phyloP scores from a whole-genome alignment of 1,140 invertebrate species.

The Helicoverpa armigera region DNA sequence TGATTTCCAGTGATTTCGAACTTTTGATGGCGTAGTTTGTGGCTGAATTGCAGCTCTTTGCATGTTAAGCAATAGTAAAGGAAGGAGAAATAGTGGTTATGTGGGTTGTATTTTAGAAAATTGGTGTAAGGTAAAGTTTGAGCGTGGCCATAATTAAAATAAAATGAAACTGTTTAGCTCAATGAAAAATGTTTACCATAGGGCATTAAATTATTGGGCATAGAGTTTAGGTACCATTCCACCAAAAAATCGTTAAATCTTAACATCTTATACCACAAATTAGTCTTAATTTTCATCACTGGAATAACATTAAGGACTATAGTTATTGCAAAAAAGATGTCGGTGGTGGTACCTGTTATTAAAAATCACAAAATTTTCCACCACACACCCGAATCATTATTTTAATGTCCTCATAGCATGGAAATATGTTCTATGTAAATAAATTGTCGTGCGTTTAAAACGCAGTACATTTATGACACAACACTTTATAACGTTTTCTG shows the following conservation, averaged over 20 bases:
- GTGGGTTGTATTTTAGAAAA: no score
- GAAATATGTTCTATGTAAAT: not conserved
- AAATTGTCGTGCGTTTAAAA: constrained; percentile 7
- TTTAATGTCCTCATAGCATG: not conserved
- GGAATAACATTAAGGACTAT: no score
- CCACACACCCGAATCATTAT: not conserved
- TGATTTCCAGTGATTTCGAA: not conserved
- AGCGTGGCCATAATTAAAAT: not conserved
- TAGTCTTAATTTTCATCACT: no score
- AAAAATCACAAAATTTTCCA: no score
- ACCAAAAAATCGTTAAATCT: no score
- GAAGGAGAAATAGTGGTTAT: no score
- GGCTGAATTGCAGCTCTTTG: not conserved
- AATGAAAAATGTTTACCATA: not conserved
- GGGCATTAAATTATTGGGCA: not conserved
- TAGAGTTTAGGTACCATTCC: no score
- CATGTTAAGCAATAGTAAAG: no score
- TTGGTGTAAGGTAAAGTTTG: no score
- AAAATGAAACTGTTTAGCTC: not conserved
- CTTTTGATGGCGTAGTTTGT: not conserved
- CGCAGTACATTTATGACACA: constrained; percentile 18
- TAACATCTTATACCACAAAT: no score
- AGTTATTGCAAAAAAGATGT: no score
- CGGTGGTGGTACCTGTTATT: no score
- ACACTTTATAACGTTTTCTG: constrained; percentile 23